These are phyloP conservation scores for Microdon myrmicae DNA, from an alignment of 2,888 invertebrate genomes.

Conservation along the genomic window DNA sequence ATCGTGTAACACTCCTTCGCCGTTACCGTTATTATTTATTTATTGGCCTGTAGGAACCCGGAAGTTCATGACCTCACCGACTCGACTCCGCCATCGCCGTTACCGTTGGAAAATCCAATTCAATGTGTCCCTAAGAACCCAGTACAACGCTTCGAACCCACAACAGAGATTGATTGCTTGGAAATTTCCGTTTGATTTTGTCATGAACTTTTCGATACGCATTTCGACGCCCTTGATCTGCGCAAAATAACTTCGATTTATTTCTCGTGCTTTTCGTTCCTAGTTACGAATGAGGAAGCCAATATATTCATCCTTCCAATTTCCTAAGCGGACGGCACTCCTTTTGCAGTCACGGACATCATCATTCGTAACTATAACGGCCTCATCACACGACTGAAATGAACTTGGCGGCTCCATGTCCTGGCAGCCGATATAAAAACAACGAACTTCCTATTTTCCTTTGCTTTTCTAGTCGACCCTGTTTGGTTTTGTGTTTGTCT, in stretches of 20 bases:
- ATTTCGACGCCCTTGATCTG: conserved; percentile 86
- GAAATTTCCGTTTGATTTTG: conserved; percentile 83
- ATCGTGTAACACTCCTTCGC: conserved; percentile 91
- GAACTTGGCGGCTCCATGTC: conserved; percentile 54
- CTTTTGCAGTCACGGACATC: conserved; percentile 97
- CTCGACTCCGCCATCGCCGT: no score
- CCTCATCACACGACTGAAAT: conserved; percentile 70
- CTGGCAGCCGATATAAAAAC: no score
- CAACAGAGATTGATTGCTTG: conserved; percentile 97
- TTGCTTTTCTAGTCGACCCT: no score
- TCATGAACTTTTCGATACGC: conserved; percentile 83
- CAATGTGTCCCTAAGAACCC: conserved; percentile 89
- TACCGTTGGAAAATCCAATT: conserved; percentile 93
- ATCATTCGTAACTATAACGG: conserved; percentile 95
- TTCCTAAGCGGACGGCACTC: conserved; percentile 92
- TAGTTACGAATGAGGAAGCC: conserved; percentile 80
- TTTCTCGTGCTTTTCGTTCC: conserved; percentile 93
- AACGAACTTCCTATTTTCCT: no score
- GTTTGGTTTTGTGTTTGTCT: no score
- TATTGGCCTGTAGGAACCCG: no score
- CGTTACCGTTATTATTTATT: no score
- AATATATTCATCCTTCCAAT: conserved; percentile 96
- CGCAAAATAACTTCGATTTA: conserved; percentile 97
- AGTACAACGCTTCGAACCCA: conserved; percentile 96
- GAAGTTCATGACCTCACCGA: no score